Conservation (phyloP, 2,113 vertebrate genomes). For the western clawed frog (Xenopus tropicalis) region UCB_Xtro_10.0 CM004449.2:92028501-92029000, state of each 20-base stretch:
- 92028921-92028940: too few species aligned
- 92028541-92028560: constrained; percentile 54
- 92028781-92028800: constrained; percentile 13
- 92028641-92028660: constrained; percentile 31
- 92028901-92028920: constrained; percentile 16
- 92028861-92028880: constrained; percentile 13
- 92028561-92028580: constrained; percentile 37
- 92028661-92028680: constrained; percentile 10
- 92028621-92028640: background rate
- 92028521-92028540: constrained; percentile 66
- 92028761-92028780: constrained; percentile 37
- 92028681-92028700: constrained; percentile 27
- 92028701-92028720: constrained; percentile 32
- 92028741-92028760: constrained; percentile 28
- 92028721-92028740: constrained; percentile 31
- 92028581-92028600: background rate
- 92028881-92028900: constrained; percentile 44
- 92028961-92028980: constrained; percentile 1
- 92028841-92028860: background rate
- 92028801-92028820: background rate
- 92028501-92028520: constrained; percentile 81
- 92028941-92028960: constrained; percentile 9
- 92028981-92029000: background rate
- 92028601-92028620: constrained; percentile 4
- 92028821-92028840: background rate